A percentile compares a stretch with the other conserved stretches of the same genome.
These are phyloP conservation scores for Artibeus jamaicensis DNA, from an alignment of 2,797 vertebrate genomes.

Conservation along the genomic window DNA sequence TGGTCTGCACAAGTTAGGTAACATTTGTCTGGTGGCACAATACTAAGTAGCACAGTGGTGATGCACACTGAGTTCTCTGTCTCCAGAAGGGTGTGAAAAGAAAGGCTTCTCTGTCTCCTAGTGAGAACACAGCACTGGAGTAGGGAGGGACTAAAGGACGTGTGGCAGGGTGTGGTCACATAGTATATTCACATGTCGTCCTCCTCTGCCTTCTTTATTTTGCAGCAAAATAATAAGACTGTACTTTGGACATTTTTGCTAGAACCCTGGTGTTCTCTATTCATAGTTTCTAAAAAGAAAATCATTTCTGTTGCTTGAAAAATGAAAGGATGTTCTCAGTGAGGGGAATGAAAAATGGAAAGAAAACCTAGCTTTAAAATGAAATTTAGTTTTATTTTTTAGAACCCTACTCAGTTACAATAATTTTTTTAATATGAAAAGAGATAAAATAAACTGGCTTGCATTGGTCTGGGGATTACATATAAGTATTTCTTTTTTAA, in stretches of 20 bases:
- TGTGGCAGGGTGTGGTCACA: background rate
- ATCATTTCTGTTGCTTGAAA: background rate
- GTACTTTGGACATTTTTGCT: background rate
- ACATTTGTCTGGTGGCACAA: background rate
- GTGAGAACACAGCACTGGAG: background rate
- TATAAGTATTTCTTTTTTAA: background rate
- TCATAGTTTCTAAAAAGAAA: background rate
- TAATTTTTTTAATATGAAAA: background rate
- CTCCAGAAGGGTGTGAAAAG: background rate
- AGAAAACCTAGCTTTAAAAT: background rate
- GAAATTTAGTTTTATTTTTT: conserved; percentile 15
- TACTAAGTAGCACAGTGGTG: background rate
- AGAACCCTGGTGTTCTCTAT: background rate
- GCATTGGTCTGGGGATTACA: background rate
- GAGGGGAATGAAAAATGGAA: background rate
- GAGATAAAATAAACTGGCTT: background rate
- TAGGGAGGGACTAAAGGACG: background rate
- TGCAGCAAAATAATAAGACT: background rate
- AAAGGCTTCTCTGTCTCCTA: background rate
- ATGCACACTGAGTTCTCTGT: background rate
- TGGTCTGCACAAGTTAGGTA: background rate
- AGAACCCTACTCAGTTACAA: background rate
- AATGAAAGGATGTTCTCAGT: background rate
- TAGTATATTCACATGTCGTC: background rate
- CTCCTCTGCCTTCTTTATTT: background rate